A percentile compares a stretch with the other conserved stretches of the same genome.
Evolutionary conservation across 2,113 vertebrate species (phyloP).

Genomic region (Meriones unguiculatus): DNA sequence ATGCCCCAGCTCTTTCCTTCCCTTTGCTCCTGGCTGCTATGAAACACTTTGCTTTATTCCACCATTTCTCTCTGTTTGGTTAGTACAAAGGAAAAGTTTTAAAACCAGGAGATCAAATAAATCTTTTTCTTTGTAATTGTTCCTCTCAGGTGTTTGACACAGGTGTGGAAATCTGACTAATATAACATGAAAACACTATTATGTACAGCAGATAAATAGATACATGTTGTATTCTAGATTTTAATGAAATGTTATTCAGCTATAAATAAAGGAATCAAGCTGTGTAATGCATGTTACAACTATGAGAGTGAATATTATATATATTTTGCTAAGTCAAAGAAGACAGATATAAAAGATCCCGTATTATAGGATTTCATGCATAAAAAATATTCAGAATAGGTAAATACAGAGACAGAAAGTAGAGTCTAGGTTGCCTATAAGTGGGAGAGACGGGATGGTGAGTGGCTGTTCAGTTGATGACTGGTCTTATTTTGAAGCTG

Average conservation of each 20-base stretch:
- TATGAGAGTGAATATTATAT: neutral
- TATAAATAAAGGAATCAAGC: neutral
- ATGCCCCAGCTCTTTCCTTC: neutral
- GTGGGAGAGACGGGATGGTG: accelerated
- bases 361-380: neutral
- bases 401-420: neutral
- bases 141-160: neutral
- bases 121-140: neutral
- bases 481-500: slow-evolving; percentile 44
- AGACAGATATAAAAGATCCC: neutral
- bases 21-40: neutral
- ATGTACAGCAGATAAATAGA: neutral
- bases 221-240: neutral
- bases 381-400: neutral
- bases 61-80: neutral
- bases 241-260: neutral
- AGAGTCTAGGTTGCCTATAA: neutral
- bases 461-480: neutral
- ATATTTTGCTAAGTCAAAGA: neutral
- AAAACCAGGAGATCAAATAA: neutral
- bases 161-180: neutral
- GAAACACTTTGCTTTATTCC: neutral
- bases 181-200: neutral
- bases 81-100: neutral
- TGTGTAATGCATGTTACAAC: neutral